phyloP scores from a whole-genome alignment of 2,888 invertebrate genomes.

The Phania funesta region DNA sequence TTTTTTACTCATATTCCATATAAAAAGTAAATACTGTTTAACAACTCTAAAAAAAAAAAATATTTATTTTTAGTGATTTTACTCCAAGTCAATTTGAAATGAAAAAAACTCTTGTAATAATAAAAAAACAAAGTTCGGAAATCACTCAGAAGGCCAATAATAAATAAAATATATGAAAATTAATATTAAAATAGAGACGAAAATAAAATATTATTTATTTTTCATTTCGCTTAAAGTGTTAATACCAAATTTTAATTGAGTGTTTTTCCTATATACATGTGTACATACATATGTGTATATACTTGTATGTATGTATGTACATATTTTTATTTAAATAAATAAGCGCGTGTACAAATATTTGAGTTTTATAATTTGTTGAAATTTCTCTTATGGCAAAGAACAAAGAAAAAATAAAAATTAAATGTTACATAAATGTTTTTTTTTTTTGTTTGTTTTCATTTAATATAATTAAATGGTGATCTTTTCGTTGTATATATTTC shows the following conservation, averaged over 20 bases:
- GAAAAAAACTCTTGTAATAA: slow-evolving; percentile 58
- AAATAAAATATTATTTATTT: no score
- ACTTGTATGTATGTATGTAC: not conserved
- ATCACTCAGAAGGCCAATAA: slow-evolving; percentile 71
- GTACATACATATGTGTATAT: no score
- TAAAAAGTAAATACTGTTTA: slow-evolving; percentile 56
- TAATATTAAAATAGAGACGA: no score
- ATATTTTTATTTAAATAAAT: no score
- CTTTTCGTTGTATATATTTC: not conserved
- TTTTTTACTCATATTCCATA: slow-evolving; percentile 47
- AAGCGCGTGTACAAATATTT: not conserved
- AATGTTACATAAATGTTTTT: slow-evolving; percentile 53
- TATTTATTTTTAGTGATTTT: slow-evolving; percentile 22
- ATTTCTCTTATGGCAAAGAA: slow-evolving; percentile 47
- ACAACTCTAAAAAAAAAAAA: slow-evolving; percentile 4
- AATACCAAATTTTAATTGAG: no score
- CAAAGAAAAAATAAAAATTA: not conserved
- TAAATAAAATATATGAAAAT: slow-evolving; percentile 34
- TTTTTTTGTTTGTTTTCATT: not conserved
- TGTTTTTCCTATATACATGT: no score
- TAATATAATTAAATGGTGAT: not conserved
- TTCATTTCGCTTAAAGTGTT: no score
- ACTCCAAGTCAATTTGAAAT: slow-evolving; percentile 12
- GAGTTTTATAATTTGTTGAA: not conserved
- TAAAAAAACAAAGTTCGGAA: slow-evolving; percentile 69